phyloP scores from a whole-genome alignment of 2,113 vertebrate species.

The Haliaeetus leucogaster region DNA sequence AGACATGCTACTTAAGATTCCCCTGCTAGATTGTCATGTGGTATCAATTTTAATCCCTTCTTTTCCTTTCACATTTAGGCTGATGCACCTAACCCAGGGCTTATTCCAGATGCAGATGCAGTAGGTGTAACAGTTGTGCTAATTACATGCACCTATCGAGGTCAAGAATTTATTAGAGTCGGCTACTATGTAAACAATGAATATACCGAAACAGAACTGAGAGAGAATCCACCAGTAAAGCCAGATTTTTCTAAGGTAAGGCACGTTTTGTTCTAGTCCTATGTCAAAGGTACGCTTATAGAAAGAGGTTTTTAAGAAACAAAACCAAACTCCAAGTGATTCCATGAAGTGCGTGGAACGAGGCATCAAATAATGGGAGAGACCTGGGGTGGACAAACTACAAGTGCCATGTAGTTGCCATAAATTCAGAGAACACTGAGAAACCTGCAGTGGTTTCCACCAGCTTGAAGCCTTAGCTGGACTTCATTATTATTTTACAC shows the following conservation, averaged over 20 bases:
- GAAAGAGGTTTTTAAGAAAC: background rate
- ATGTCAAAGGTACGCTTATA: background rate
- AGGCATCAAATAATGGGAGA: background rate
- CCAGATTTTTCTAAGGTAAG: constrained; percentile 85
- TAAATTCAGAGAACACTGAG: background rate
- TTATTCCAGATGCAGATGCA: constrained; percentile 84
- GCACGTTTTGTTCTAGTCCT: background rate
- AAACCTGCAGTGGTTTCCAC: background rate
- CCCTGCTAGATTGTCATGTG: background rate
- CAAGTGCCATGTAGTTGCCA: background rate
- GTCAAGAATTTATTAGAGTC: constrained; percentile 85
- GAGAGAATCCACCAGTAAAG: constrained; percentile 84
- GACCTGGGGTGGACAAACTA: background rate
- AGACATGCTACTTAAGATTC: background rate
- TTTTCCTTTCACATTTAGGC: constrained; percentile 66
- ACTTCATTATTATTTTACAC: background rate
- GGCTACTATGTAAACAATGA: constrained; percentile 87
- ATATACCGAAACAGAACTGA: constrained; percentile 83
- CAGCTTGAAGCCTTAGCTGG: background rate
- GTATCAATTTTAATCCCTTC: background rate
- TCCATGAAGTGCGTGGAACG: background rate
- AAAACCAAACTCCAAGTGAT: background rate
- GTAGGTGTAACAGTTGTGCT: constrained; percentile 84
- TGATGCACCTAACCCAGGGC: constrained; percentile 81
- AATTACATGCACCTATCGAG: constrained; percentile 83